Conservation (phyloP, 2,113 vertebrate species). For the Chloropsis cyanopogon region DNA sequence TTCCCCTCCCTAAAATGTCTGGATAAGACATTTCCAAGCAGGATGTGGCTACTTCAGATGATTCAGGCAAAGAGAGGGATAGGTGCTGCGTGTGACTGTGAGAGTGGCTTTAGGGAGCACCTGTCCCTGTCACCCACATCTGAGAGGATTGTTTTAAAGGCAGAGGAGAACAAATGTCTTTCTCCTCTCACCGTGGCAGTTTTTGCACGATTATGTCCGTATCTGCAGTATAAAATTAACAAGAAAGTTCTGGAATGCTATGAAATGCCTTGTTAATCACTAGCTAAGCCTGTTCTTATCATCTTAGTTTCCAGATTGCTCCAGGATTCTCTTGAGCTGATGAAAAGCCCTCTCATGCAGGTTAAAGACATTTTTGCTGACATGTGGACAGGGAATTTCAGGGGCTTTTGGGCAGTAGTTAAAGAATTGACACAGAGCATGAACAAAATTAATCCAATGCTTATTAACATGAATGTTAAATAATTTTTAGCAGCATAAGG, state of each 20-base stretch:
- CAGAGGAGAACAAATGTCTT: background rate
- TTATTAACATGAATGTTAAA: background rate
- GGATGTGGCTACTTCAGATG: background rate
- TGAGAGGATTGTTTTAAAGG: background rate
- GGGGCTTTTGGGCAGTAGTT: background rate
- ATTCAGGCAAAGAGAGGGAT: background rate
- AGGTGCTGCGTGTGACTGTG: background rate
- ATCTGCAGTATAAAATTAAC: background rate
- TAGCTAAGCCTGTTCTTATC: background rate
- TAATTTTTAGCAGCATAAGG: background rate
- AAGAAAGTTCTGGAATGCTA: background rate
- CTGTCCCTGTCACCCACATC: background rate
- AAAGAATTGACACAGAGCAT: background rate
- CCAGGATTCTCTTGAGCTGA: background rate
- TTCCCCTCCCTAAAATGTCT: background rate
- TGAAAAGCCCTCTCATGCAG: background rate
- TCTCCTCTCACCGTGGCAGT: background rate
- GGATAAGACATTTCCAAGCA: background rate
- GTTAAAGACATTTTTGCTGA: background rate
- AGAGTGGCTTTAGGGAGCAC: background rate
- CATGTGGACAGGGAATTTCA: background rate
- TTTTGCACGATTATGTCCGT: background rate
- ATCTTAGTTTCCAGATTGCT: background rate
- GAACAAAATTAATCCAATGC: background rate
- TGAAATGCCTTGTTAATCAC: background rate